Percentiles rank a stretch among this genome's conserved stretches.
Evolutionary conservation across 2,113 vertebrate species (phyloP).

Genomic region (Leptosomus discolor): DNA sequence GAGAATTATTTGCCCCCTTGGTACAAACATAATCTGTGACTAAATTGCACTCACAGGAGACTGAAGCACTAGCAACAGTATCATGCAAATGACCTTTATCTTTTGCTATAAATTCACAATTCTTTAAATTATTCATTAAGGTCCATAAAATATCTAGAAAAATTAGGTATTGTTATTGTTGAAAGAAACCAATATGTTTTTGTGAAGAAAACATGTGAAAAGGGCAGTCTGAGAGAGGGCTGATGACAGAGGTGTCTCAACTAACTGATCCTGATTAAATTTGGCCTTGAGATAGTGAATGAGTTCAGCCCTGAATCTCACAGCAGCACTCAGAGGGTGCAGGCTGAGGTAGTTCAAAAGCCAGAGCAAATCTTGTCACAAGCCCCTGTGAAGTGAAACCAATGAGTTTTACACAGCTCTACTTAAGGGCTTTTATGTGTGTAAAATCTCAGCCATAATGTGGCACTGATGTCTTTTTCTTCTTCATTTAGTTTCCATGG

Average conservation of each 20-base stretch:
- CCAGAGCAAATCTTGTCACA: background rate
- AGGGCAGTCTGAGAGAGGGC: background rate
- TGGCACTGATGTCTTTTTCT: background rate
- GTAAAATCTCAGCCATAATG: background rate
- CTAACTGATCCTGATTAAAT: background rate
- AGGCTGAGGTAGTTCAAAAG: background rate
- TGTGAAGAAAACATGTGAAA: background rate
- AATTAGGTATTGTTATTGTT: background rate
- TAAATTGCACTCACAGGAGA: background rate
- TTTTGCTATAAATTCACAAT: background rate
- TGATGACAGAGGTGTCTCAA: background rate
- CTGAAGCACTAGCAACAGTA: too few relatives aligned
- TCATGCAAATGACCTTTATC: background rate
- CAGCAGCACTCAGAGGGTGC: background rate
- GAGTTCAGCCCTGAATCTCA: background rate
- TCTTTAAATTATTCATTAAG: background rate
- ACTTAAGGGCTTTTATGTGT: background rate
- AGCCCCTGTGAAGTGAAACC: slow-evolving; percentile 22
- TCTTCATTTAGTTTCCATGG: background rate
- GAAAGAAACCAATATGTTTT: background rate
- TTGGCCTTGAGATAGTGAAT: background rate
- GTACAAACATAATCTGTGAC: background rate
- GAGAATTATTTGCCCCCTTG: background rate
- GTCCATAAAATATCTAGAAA: background rate
- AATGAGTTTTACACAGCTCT: slow-evolving; percentile 25